Base-by-base conservation (phyloP, 37 sponge, comb jelly and placozoan species). In the Diacarnus erythraeanus region DNA sequence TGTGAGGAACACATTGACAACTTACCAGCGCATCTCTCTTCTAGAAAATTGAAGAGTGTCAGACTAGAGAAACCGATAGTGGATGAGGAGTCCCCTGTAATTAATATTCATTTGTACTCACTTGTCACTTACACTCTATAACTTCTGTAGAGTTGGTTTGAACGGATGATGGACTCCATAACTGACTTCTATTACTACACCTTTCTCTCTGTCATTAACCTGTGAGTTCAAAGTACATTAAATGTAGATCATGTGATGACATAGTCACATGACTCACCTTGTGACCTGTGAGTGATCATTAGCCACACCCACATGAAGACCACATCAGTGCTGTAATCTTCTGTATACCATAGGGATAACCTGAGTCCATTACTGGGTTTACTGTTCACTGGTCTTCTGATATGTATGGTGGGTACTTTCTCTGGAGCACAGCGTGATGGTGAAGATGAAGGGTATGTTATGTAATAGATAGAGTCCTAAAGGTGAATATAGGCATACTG, bases 11-110 rank as follows among this genome's bases (percentile, higher is more conserved):
- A 9, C 6, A 54, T 29, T 0, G 37, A 25, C 18, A 58, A 64
- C 0, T 25, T 40, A 12, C 58, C 66, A 1, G 4, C n/a, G 0
- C 29, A 27, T 43, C 30, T 69, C 76, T 33, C 38, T 1, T 0
- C 56, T 36, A 63, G 27, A 1, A 26, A 20, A 33, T 37, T 56
- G 31, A 76, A 35, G 69, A 72, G 1, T 0, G 6, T 41, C 18
- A 34, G 37, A 51, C 57, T 34, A 38, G 29, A 64, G 27, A 9
- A 44, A 17, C 0, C 33, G 8, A 29, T 83, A 31, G 26, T 68
- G 40, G 83, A 83, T 66, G 83, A 83, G 39, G 76, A 76, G 6
- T 67, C 75, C 26, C 69, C 83, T 22, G 83, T 83, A 65, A 74
- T 39, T 64, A 44, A 27, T 40, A 9, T 0, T 76, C 37, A 59